Base-by-base conservation (phyloP, 2,888 invertebrate genomes). In the Zootermopsis nevadensis region DNA sequence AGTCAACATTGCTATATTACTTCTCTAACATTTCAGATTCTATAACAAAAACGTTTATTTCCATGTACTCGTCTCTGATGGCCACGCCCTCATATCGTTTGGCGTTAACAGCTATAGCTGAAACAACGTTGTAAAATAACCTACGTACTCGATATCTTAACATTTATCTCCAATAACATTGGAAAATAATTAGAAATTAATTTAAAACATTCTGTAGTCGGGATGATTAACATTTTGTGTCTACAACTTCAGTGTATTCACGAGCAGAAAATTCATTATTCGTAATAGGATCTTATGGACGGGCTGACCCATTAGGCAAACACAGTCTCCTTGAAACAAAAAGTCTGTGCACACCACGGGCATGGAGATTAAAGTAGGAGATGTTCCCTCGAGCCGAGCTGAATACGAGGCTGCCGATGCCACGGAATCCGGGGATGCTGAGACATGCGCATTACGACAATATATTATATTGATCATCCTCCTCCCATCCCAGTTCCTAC, bases 401-500 rank as follows among this genome's bases (percentile, higher is more conserved):
- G 76, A 38, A 76, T 42, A 76, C 76, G 48, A 48, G 48, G 76
- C 76, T 10, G 48, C 72, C 24, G 72, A 12, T 72, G 72, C 30
- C 31, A 24, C 42, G 27, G 55, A 77, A 77, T 77, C 77, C 53
- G 38, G 77, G 77, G 76, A 22, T 76, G 77, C 55, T 10, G 53
- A 3, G 77, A 77, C 81, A 81, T 53, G 81, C 81, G 81, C 81
- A 53, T n/a, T 31, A 48, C 72, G 55, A 42, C 53, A 31, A 31
- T 81, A 81, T 81, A 81, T 81, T 69, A 81, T 81, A 81, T 81
- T 81, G 81, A 81, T 81, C 81, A 81, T 77, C 33, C 77, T 77
- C 77, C 77, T 55, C 77, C 77, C 77, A 48, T 48, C 27, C 42
- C 77, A 53, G 55, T 38, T 76, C 33, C 42, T 35, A 72, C 33